phyloP scores from a whole-genome alignment of 2,797 vertebrate species.

The Tapera naevia region DNA sequence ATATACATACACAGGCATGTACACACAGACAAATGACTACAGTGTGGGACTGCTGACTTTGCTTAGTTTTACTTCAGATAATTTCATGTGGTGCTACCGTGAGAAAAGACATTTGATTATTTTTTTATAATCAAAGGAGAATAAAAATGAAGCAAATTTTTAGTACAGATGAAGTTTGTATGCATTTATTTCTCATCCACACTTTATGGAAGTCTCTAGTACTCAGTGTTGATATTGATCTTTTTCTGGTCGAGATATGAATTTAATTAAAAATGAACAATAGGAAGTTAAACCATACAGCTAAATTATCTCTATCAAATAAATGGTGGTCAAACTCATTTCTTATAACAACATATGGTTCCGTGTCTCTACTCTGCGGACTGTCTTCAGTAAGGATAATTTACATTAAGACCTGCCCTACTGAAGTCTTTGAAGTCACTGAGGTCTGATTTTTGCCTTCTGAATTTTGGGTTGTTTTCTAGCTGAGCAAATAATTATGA shows the following conservation, averaged over 20 bases:
- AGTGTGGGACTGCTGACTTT: background rate
- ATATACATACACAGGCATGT: background rate
- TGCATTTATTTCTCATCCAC: background rate
- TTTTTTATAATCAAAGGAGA: background rate
- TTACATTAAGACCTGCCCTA: background rate
- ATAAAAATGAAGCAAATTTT: background rate
- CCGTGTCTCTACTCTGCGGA: background rate
- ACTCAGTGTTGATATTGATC: background rate
- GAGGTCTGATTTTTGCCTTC: background rate
- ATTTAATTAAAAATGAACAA: background rate
- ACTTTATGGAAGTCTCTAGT: background rate
- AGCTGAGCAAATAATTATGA: background rate
- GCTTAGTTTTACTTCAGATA: background rate
- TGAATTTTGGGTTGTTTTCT: background rate
- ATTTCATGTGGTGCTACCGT: background rate
- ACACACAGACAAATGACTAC: background rate
- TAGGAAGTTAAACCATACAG: background rate
- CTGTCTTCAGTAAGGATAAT: background rate
- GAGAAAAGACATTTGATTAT: background rate
- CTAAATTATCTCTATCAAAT: background rate
- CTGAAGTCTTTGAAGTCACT: background rate
- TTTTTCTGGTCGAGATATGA: background rate
- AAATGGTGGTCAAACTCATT: background rate
- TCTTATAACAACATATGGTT: background rate
- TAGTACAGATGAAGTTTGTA: background rate